Conservation (phyloP, 2,113 vertebrate species). For the Dunckerocampus dactyliophorus region DNA sequence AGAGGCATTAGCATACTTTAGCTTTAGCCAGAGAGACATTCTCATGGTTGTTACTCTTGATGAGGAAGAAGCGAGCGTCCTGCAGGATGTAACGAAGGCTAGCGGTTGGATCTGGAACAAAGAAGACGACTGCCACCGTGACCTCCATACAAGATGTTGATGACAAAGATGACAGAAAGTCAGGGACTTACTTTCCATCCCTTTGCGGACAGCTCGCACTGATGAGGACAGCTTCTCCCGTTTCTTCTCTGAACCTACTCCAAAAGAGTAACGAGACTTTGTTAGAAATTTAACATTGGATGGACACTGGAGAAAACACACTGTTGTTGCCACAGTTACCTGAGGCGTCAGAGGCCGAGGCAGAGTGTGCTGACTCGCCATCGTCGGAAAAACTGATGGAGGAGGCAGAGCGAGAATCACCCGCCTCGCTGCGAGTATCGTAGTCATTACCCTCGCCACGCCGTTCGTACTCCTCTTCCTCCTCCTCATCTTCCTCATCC, state of each 20-base stretch:
- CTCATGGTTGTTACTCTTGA: conserved; percentile 99
- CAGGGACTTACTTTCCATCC: conserved; percentile 72
- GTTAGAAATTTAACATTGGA: not conserved
- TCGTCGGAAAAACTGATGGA: conserved; percentile 94
- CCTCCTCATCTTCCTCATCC: conserved; percentile 76
- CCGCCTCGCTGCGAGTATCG: conserved; percentile 94
- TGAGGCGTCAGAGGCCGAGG: conserved; percentile 87
- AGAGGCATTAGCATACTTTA: conserved; percentile 74
- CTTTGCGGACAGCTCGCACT: conserved; percentile 96
- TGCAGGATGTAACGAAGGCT: conserved; percentile 92
- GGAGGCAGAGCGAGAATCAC: conserved; percentile 88
- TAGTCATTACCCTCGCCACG: conserved; percentile 83
- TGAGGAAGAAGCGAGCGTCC: conserved; percentile 94
- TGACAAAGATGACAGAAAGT: not conserved
- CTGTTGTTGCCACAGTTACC: conserved; percentile 64
- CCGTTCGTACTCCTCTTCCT: conserved; percentile 81
- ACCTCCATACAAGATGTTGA: not conserved
- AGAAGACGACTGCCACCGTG: too few relatives aligned
- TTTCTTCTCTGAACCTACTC: conserved; percentile 93
- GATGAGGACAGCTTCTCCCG: conserved; percentile 98
- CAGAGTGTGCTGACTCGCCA: conserved; percentile 84
- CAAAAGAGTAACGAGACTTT: conserved; percentile 17
- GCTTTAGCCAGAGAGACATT: conserved; percentile 97
- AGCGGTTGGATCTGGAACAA: conserved; percentile 84
- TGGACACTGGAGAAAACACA: not conserved